phyloP scores from a whole-genome alignment of 2,888 invertebrate species.

The Cyaniris semiargus region DNA sequence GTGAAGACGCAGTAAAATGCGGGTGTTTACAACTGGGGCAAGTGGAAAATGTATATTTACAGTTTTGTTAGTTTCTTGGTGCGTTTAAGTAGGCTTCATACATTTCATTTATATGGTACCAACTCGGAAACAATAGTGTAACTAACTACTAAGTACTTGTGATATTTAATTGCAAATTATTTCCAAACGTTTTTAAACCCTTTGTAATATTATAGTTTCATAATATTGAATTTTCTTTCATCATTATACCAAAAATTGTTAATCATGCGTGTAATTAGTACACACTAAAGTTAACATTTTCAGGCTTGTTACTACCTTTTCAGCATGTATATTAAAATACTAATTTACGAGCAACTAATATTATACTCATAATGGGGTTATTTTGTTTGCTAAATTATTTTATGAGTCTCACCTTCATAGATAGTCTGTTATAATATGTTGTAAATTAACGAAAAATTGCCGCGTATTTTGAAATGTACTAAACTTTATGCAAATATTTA shows the following conservation, averaged over 20 bases:
- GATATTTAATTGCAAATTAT: background rate
- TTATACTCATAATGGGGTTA: background rate
- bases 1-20: constrained; percentile 20
- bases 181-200: background rate
- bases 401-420: background rate
- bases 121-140: background rate
- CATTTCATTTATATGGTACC: background rate
- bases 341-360: background rate
- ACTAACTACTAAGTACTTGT: background rate
- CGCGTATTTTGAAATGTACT: background rate
- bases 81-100: background rate
- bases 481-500: background rate
- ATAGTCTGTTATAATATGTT: background rate
- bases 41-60: constrained; percentile 4
- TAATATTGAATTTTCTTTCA: background rate
- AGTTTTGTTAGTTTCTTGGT: constrained; percentile 14
- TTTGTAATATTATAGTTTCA: background rate
- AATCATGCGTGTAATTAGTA: background rate
- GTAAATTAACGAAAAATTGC: background rate
- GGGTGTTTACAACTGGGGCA: constrained; percentile 17
- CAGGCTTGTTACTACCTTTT: background rate
- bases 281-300: background rate
- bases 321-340: background rate
- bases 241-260: background rate
- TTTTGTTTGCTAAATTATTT: constrained; percentile 5